Percentiles rank a stretch among this genome's conserved stretches.
Evolutionary conservation across 2,888 invertebrate genomes (phyloP).

Genomic region (Cenopis cana): DNA sequence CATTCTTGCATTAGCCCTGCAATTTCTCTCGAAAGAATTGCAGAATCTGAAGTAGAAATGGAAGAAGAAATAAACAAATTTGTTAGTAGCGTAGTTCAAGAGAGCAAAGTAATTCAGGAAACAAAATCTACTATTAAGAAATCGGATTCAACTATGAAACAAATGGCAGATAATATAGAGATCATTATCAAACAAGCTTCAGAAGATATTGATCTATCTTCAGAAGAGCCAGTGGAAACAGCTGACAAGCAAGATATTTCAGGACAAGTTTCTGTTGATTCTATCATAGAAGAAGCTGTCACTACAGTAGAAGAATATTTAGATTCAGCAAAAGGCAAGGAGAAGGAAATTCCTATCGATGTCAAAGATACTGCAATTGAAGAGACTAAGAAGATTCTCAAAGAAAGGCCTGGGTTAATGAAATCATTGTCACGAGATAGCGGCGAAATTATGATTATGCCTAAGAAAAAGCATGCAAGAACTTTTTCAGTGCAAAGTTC

Average conservation of each 20-base stretch:
- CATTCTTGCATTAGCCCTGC: conserved; percentile 81
- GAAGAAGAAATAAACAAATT: conserved; percentile 69
- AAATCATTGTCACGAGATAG: conserved; percentile 80
- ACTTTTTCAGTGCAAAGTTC: conserved; percentile 83
- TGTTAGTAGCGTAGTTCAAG: conserved; percentile 47
- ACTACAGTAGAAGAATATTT: conserved; percentile 74
- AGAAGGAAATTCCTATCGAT: conserved; percentile 61
- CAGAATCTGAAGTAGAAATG: conserved; percentile 78
- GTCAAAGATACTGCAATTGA: conserved; percentile 64
- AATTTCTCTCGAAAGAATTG: conserved; percentile 77
- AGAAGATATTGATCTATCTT: conserved; percentile 76
- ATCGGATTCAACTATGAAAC: conserved; percentile 81
- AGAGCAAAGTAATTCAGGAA: conserved; percentile 54
- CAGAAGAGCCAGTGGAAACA: conserved; percentile 67
- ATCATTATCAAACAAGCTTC: conserved; percentile 82
- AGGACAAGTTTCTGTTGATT: conserved; percentile 77
- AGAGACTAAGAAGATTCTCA: conserved; percentile 65
- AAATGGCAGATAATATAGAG: conserved; percentile 83
- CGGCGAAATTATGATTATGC: conserved; percentile 78
- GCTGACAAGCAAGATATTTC: conserved; percentile 61
- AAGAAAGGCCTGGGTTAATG: conserved; percentile 74
- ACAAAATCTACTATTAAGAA: conserved; percentile 68
- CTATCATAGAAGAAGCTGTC: conserved; percentile 79
- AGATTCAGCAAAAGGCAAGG: conserved; percentile 60
- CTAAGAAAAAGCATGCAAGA: conserved; percentile 78